Conservation (phyloP, 2,888 invertebrate genomes). For the Limnephilus auricula region DNA sequence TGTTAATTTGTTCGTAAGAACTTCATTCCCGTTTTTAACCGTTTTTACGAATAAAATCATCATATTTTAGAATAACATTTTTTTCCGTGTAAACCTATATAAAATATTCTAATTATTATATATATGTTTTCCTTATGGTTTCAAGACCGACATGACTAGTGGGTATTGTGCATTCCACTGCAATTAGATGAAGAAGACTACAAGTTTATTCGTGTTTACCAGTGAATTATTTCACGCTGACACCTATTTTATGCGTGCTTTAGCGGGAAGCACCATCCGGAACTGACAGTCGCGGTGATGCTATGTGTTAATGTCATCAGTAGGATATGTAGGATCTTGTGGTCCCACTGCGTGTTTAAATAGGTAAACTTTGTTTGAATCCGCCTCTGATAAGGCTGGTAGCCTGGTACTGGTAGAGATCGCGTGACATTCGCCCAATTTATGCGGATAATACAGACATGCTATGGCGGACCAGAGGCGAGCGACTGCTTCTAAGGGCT, state of each 20-base stretch:
- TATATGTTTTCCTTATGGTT: background rate
- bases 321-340: background rate
- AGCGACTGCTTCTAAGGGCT: constrained; percentile 46
- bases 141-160: background rate
- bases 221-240: background rate
- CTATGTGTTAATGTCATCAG: background rate
- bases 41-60: no score
- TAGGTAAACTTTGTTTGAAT: constrained; percentile 9
- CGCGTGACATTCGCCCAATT: constrained; percentile 63
- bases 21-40: no score
- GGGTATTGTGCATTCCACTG: background rate
- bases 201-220: background rate
- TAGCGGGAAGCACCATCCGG: background rate
- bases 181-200: background rate
- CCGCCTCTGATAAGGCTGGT: constrained; percentile 50
- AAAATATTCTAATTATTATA: no score
- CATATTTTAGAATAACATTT: no score
- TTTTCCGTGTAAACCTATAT: no score
- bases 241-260: background rate
- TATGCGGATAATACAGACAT: constrained; percentile 49
- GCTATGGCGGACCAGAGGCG: constrained; percentile 22
- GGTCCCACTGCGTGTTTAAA: background rate
- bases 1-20: no score
- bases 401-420: constrained; percentile 40
- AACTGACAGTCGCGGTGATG: background rate